Percentiles rank a stretch among this genome's conserved stretches.
Evolutionary conservation across 92 coral and sea anemone genomes (phyloP).

Genomic region (Desmophyllum pertusum): DNA sequence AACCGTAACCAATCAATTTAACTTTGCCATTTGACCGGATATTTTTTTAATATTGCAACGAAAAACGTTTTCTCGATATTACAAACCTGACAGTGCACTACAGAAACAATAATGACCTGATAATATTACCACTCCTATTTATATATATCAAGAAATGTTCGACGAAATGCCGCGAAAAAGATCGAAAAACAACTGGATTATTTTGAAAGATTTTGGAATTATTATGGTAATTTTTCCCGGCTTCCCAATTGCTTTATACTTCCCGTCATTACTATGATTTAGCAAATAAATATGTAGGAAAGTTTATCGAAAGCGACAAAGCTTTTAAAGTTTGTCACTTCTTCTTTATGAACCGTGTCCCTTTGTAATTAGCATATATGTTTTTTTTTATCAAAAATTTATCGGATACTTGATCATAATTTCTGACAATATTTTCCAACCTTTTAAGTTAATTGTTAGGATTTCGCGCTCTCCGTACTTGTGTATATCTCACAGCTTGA

Average conservation of each 20-base stretch:
- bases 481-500: background rate
- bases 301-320: slow-evolving; percentile 3
- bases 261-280: slow-evolving; percentile 15
- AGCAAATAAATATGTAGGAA: slow-evolving; percentile 14
- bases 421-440: background rate
- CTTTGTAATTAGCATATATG: background rate
- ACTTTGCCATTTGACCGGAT: slow-evolving; percentile 32
- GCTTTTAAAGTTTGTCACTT: slow-evolving; percentile 8
- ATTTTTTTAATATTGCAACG: slow-evolving; percentile 4
- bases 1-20: slow-evolving; percentile 23
- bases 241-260: background rate
- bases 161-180: background rate
- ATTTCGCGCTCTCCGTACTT: background rate
- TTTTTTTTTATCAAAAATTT: background rate
- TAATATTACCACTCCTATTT: background rate
- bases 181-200: background rate
- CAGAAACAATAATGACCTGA: background rate
- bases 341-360: background rate
- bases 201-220: background rate
- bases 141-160: background rate
- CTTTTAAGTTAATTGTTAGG: background rate
- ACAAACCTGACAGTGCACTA: background rate
- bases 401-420: background rate
- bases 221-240: background rate
- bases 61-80: background rate